Base-by-base conservation (phyloP, 2,797 vertebrate genomes). In the Glossophaga mutica region DNA sequence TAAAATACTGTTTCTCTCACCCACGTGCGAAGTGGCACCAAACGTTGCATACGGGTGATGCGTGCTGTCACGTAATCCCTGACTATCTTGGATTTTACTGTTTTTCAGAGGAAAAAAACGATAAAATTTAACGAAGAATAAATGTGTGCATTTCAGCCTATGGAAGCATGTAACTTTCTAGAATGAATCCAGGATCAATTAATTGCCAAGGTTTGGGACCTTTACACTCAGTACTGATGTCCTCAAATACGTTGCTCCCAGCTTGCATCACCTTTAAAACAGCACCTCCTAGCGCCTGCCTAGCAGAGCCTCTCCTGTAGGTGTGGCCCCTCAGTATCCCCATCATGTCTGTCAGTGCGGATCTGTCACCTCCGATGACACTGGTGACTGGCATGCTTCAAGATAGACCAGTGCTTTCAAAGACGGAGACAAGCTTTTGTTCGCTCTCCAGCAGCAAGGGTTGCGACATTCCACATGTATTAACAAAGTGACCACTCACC, bases 1-100 rank as follows among this genome's bases (percentile, higher is more conserved):
- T 99, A 98, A 74, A 87, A 73, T 71, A 9, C 32, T 65, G 19
- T 78, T 85, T 46, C 37, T 46, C 37, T 86, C 26, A 39, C 52
- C n/a, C 9, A 42, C 14, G 2, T 39, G 68, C n/a, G 37, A 90
- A 78, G 29, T 67, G 71, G 16, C 37, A 19, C 9, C 71, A 9
- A 29, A 10, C 44, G 3, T 24, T 62, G 46, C 52, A 55, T n/a
- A 19, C 2, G 19, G 11, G 26, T 65, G 48, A 24, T 73, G 29
- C 14, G 90, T 55, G 12, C 11, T 86, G 3, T 92, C 83, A 24
- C 9, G 22, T 6, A 24, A 71, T 77, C 59, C 57, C 22, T 34
- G 12, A 32, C 32, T 86, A 0, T 57, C 70, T 86, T 90, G 67
- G 67, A 92, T 68, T 74, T 52, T 59, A 44, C 37, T 62, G 4